These are phyloP conservation scores for Phrynocephalus versicolor DNA, from an alignment of 2,113 vertebrate species.

Conservation along the genomic window DNA sequence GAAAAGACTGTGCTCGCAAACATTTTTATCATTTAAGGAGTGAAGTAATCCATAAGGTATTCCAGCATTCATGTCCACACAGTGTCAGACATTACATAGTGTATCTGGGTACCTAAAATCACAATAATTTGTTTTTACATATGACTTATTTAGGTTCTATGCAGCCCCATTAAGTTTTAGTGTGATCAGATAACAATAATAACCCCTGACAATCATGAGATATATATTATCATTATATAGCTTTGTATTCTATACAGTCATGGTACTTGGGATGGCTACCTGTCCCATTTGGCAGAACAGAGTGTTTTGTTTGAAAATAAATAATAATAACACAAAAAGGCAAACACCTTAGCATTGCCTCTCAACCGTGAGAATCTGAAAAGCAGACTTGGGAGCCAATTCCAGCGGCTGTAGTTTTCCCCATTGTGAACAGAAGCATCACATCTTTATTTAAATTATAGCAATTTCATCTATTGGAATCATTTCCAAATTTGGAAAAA, in stretches of 20 bases:
- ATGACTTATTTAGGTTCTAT: background rate
- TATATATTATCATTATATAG: no score
- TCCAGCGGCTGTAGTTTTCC: no score
- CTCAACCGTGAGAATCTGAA: no score
- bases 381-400: no score
- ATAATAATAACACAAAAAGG: no score
- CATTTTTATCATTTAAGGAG: constrained; percentile 9
- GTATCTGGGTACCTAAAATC: background rate
- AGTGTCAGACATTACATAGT: background rate
- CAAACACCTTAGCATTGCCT: no score
- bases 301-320: background rate
- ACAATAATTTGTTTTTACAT: background rate
- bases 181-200: background rate
- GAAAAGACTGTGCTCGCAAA: constrained; percentile 10
- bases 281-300: background rate
- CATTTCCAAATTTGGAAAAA: no score
- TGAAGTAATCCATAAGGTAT: constrained; percentile 6
- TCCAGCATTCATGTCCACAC: background rate
- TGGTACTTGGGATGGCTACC: background rate
- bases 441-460: no score
- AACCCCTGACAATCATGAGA: no score
- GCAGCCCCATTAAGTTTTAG: background rate
- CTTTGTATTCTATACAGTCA: background rate
- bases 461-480: no score
- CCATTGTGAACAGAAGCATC: no score